Evolutionary conservation across 2,113 vertebrate genomes (phyloP).

Genomic region (Sylvilagus bachmani): DNA sequence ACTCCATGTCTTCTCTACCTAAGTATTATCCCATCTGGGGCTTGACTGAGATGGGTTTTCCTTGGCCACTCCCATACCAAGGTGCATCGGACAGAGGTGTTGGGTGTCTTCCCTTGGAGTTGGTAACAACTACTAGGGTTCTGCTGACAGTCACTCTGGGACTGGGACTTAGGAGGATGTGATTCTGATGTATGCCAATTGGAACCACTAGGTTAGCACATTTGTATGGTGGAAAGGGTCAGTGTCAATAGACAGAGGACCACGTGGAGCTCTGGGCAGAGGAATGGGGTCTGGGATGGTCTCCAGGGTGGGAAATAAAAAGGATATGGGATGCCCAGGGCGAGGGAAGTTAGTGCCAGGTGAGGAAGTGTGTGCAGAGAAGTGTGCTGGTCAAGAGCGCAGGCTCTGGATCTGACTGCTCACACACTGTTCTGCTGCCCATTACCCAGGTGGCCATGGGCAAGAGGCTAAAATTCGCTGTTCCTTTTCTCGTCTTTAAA

Average conservation of each 20-base stretch:
- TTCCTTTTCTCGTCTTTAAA: neutral
- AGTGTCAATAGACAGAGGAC: no score
- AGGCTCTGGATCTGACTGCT: neutral
- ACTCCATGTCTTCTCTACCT: neutral
- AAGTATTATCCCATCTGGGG: no score
- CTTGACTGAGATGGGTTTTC: neutral
- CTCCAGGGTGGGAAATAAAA: no score
- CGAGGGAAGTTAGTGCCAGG: accelerated
- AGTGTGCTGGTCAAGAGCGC: neutral
- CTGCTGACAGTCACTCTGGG: no score
- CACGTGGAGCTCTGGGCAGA: neutral
- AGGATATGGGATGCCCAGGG: neutral
- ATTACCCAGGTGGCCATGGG: neutral
- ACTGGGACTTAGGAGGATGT: neutral
- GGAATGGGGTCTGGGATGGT: neutral
- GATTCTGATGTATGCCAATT: neutral
- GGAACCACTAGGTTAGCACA: no score
- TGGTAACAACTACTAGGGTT: neutral
- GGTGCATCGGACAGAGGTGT: no score
- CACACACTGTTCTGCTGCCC: neutral
- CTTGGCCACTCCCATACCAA: neutral
- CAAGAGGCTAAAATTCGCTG: neutral
- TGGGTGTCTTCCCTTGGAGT: no score
- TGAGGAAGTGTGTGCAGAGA: no score
- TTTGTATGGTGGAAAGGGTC: neutral